These are phyloP conservation scores for Poeciliopsis presidionis DNA, from an alignment of 2,797 vertebrate species.

Conservation along the genomic window DNA sequence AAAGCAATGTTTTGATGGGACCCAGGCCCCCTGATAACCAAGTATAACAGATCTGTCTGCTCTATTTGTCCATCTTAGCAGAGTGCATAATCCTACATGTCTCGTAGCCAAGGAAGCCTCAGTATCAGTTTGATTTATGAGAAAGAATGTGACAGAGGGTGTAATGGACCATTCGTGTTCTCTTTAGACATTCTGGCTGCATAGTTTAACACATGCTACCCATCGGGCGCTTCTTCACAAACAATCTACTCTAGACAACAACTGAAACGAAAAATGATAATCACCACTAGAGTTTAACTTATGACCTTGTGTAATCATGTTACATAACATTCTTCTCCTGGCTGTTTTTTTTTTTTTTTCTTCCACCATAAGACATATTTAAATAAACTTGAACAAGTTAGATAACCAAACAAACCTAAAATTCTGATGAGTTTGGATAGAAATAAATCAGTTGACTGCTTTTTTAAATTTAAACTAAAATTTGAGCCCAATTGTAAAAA, in stretches of 20 bases:
- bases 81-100: conserved; percentile 74
- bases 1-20: conserved; percentile 72
- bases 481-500: not conserved
- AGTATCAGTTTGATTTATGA: conserved; percentile 63
- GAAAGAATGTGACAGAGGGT: conserved; percentile 70
- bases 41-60: conserved; percentile 73
- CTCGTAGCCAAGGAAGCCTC: conserved; percentile 62
- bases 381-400: not conserved
- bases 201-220: conserved; percentile 30
- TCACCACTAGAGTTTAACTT: conserved; percentile 64
- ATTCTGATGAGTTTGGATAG: not conserved
- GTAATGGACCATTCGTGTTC: conserved; percentile 66
- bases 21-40: conserved; percentile 65
- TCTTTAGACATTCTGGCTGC: conserved; percentile 61
- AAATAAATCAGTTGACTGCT: not conserved
- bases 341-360: not conserved
- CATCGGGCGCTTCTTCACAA: conserved; percentile 36
- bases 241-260: conserved; percentile 47
- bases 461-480: too few species aligned
- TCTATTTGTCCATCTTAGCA: conserved; percentile 74
- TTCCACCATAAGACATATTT: not conserved
- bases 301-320: conserved; percentile 48
- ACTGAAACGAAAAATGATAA: conserved; percentile 65
- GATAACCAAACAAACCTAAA: not conserved
- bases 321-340: conserved; percentile 35